These are phyloP conservation scores for Lithophane semibrunnea DNA, from an alignment of 2,888 invertebrate species.

Conservation along the genomic window DNA sequence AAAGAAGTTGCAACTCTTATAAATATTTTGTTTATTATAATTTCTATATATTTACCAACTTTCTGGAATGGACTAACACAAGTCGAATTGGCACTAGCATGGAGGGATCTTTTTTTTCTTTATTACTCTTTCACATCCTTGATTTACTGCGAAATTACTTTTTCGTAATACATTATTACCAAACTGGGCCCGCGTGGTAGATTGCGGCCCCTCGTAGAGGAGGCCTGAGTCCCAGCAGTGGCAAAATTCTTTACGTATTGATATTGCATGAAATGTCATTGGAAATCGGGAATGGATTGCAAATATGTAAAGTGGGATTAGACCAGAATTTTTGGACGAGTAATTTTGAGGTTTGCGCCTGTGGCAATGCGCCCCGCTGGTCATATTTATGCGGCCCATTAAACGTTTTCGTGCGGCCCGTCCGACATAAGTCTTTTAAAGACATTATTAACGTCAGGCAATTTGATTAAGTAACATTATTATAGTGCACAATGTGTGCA, in stretches of 20 bases:
- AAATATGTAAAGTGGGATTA: slow-evolving; percentile 9
- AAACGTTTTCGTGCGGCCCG: not conserved
- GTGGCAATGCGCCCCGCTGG: slow-evolving; percentile 1
- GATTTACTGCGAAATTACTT: slow-evolving; percentile 18
- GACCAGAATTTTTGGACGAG: slow-evolving; percentile 24
- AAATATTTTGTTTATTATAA: slow-evolving; percentile 62
- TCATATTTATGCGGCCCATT: slow-evolving; percentile 5
- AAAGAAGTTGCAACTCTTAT: slow-evolving; percentile 64
- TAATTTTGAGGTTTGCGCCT: not conserved
- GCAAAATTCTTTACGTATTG: not conserved
- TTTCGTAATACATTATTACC: slow-evolving; percentile 17
- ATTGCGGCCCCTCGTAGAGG: not conserved
- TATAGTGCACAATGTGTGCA: too few relatives aligned
- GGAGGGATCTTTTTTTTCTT: slow-evolving; percentile 82
- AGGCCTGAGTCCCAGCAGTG: not conserved
- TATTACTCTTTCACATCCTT: slow-evolving; percentile 59
- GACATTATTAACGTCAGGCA: too few relatives aligned
- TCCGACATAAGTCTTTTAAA: not conserved
- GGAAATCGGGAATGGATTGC: slow-evolving; percentile 27
- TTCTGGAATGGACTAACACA: slow-evolving; percentile 77
- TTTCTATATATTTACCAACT: slow-evolving; percentile 68
- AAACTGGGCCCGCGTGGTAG: not conserved
- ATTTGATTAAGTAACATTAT: not conserved
- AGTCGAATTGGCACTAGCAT: slow-evolving; percentile 84
- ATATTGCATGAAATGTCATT: not conserved